Percentiles rank a stretch among this genome's conserved stretches.
These are phyloP conservation scores for Phoebastria nigripes DNA, from an alignment of 2,797 vertebrate species.

Conservation along the genomic window DNA sequence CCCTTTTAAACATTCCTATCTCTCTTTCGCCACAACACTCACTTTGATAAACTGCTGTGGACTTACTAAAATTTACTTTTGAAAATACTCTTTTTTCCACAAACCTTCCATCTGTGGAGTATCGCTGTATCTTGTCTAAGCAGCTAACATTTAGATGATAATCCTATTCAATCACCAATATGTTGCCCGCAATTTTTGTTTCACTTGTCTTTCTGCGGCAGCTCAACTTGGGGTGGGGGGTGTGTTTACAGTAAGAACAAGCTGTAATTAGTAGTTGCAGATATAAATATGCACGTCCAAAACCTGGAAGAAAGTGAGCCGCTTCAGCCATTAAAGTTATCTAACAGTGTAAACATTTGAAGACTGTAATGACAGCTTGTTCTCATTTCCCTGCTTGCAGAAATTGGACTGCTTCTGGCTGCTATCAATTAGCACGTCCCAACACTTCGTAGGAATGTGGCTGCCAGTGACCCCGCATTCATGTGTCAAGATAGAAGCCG, in stretches of 20 bases:
- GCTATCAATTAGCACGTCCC: not conserved
- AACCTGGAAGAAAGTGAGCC: not conserved
- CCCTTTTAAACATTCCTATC: not conserved
- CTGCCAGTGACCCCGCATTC: not conserved
- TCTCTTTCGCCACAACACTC: not conserved
- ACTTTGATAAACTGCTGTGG: not conserved
- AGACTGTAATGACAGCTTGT: not conserved
- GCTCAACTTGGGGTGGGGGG: not conserved
- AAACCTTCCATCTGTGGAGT: not conserved
- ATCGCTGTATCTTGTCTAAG: not conserved
- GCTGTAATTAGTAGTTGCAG: not conserved
- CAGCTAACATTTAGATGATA: not conserved
- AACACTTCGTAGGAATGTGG: not conserved
- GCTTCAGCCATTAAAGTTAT: not conserved
- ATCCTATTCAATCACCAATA: not conserved
- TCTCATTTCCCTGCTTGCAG: not conserved
- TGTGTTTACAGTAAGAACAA: not conserved
- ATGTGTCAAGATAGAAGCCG: not conserved
- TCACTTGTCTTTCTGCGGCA: not conserved
- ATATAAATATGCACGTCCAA: not conserved
- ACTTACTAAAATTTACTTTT: not conserved
- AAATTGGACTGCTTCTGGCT: not conserved
- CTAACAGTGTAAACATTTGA: not conserved
- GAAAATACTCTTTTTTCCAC: not conserved
- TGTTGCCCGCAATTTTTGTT: not conserved